Evolutionary conservation across 2,113 vertebrate species (phyloP), one percentile per base, ranked within the genome.

Genomic region (Hypomesus transpacificus): DNA sequence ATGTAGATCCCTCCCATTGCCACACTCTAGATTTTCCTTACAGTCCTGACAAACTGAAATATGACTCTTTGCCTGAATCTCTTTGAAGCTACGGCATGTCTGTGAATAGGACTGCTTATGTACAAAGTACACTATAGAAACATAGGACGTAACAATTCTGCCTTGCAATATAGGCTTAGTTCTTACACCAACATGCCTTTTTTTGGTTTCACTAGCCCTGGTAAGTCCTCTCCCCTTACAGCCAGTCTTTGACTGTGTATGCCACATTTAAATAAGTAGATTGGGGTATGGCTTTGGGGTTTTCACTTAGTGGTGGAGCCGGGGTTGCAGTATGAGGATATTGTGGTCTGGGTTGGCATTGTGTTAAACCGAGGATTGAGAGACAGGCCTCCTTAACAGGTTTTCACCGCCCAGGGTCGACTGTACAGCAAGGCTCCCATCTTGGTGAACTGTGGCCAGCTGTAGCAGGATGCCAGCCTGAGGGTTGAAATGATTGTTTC

Each of bases 401-500:
- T 46, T 76, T 81, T 22, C 70, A 39, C 66, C 75, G 75, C 14
- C 26, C 66, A 34, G 66, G 72, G 75, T 80, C 78, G 24, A 66
- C 66, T 63, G 3, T 26, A 20, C 69, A 75, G 51, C 63, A 17
- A 26, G 62, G 66, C 72, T 26, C 26, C 53, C n/a, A 56, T 14
- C 73, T 61, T 69, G 76, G 71, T 83, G 80, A 77, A 82, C 75
- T 78, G 85, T 84, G 73, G 86, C 83, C 89, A 89, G 87, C 89
- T 90, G 87, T 71, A 78, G 73, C 77, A 76, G 66, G 81, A 84
- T 77, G 80, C 78, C 84, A 84, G 78, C 73, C 64, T 56, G 72
- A 83, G 73, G 66, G 81, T 81, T 83, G 78, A 83, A 85, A 82
- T 84, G 85, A 88, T 89, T 77, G 78, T 81, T 73, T 79, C 84